These are phyloP conservation scores for Noctua janthina DNA, from an alignment of 2,888 invertebrate species.

Conservation along the genomic window DNA sequence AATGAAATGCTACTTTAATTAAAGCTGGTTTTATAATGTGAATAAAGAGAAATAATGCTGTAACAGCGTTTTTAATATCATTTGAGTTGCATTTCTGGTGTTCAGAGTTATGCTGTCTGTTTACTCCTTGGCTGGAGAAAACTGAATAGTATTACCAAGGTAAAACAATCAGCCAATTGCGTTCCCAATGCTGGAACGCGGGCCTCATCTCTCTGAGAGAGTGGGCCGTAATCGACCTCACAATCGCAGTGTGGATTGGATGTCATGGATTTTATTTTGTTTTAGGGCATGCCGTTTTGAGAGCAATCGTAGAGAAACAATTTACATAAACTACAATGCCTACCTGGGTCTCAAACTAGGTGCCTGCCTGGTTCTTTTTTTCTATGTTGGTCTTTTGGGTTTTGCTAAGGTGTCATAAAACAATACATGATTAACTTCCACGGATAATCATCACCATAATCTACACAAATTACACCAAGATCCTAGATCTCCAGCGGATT, in stretches of 20 bases:
- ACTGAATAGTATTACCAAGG: not conserved
- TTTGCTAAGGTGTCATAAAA: not conserved
- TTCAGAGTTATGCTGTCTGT: constrained; percentile 14
- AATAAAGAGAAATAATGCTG: constrained; percentile 52
- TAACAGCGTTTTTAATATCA: constrained; percentile 53
- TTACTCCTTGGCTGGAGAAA: not conserved
- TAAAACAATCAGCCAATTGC: not conserved
- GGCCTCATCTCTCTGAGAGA: not conserved
- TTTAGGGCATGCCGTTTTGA: not conserved
- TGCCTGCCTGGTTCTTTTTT: not conserved
- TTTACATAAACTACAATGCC: not conserved
- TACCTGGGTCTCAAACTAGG: not conserved
- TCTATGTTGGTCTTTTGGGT: not conserved
- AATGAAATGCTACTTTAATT: constrained; percentile 63
- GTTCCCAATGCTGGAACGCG: not conserved
- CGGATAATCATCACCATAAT: not conserved
- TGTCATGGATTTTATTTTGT: not conserved
- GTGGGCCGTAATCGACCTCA: not conserved
- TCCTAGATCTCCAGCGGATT: constrained; percentile 14
- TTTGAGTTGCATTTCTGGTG: constrained; percentile 30
- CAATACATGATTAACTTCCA: not conserved
- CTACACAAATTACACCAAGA: constrained; percentile 10
- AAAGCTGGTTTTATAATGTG: constrained; percentile 46
- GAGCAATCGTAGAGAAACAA: not conserved
- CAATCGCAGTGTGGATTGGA: not conserved